A percentile compares a stretch with the other conserved stretches of the same genome.
Evolutionary conservation across 2,888 invertebrate genomes (phyloP).

Genomic region (Noctua janthina): DNA sequence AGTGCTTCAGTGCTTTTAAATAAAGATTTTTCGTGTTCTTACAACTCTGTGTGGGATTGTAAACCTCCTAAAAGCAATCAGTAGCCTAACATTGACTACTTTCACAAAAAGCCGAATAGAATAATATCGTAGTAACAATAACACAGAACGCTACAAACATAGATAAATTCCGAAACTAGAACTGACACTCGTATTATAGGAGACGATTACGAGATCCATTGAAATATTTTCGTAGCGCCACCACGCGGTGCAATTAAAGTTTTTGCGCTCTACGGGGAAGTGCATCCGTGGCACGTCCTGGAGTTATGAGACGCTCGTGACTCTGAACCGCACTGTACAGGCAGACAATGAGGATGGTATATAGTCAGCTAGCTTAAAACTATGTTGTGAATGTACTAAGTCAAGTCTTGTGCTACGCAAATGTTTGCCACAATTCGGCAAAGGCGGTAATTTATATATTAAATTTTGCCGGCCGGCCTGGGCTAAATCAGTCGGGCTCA

Average conservation of each 20-base stretch:
- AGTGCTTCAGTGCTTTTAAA: constrained; percentile 12
- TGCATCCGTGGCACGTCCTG: constrained; percentile 78
- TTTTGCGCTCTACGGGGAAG: constrained; percentile 76
- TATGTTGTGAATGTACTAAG: neutral
- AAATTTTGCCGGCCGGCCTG: neutral
- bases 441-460: neutral
- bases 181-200: constrained; percentile 11
- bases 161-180: constrained; percentile 20
- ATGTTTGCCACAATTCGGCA: neutral
- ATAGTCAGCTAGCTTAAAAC: neutral
- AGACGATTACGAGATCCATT: constrained; percentile 50
- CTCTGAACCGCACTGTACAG: constrained; percentile 67
- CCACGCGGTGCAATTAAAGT: constrained; percentile 82
- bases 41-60: neutral
- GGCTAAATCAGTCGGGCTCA: neutral
- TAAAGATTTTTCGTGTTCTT: constrained; percentile 7
- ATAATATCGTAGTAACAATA: neutral
- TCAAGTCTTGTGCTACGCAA: neutral
- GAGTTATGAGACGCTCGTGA: constrained; percentile 86
- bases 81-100: neutral
- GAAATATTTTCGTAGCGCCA: constrained; percentile 68
- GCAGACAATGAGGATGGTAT: constrained; percentile 27
- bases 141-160: constrained; percentile 2
- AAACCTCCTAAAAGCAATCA: neutral
- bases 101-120: neutral